phyloP scores from a whole-genome alignment of 1,140 invertebrate genomes.

The Drosophila pallidifrons region DNA sequence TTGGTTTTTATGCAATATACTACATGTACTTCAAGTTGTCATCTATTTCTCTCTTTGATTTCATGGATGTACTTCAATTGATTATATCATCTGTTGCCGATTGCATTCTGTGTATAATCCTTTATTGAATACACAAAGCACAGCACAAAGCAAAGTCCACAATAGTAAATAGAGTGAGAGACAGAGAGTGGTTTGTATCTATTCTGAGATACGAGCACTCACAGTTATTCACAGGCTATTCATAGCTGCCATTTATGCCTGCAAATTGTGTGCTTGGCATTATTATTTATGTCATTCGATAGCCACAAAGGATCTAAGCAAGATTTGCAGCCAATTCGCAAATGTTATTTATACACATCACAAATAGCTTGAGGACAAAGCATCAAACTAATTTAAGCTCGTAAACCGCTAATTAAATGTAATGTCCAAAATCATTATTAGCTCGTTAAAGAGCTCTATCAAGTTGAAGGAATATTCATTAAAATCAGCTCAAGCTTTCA shows the following conservation, averaged over 20 bases:
- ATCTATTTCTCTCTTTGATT: neutral
- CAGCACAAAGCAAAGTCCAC: neutral
- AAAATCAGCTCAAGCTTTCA: neutral
- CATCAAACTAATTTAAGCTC: neutral
- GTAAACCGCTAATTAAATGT: neutral
- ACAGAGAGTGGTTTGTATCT: neutral
- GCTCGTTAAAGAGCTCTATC: neutral
- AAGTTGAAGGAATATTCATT: neutral
- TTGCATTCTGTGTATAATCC: constrained; percentile 8
- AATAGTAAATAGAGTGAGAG: neutral
- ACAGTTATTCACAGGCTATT: constrained; percentile 1
- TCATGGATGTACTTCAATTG: constrained; percentile 11
- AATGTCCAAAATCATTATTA: constrained; percentile 1
- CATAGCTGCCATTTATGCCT: constrained; percentile 1
- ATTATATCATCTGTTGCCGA: constrained; percentile 4
- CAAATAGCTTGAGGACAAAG: neutral
- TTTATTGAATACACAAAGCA: neutral
- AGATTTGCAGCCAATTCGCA: constrained; percentile 2
- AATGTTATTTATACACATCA: constrained; percentile 3
- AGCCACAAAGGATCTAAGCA: neutral
- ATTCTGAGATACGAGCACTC: constrained; percentile 5
- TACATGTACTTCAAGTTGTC: neutral
- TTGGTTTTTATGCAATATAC: neutral
- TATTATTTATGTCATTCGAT: constrained; percentile 34
- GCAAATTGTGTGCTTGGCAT: constrained; percentile 9